Evolutionary conservation across 2,797 vertebrate genomes (phyloP).

Genomic region (Mus spretus): DNA sequence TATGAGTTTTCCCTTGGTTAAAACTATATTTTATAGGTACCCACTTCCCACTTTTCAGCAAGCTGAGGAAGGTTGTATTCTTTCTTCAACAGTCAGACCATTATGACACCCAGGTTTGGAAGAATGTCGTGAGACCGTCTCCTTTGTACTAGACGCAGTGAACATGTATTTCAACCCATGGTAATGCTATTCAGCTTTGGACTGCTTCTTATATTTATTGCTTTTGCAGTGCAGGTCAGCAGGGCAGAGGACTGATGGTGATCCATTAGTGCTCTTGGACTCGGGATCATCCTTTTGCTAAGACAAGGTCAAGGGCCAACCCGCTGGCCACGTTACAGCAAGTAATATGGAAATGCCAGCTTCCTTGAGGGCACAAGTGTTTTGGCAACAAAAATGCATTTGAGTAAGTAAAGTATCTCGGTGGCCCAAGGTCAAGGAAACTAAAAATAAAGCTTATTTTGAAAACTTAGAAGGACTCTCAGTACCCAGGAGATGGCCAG

Average conservation of each 20-base stretch:
- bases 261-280: background rate
- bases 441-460: background rate
- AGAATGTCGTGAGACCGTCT: background rate
- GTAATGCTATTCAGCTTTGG: slow-evolving; percentile 72
- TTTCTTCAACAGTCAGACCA: background rate
- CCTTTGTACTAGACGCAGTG: slow-evolving; percentile 55
- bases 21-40: background rate
- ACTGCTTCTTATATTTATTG: slow-evolving; percentile 65
- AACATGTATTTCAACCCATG: slow-evolving; percentile 65
- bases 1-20: background rate
- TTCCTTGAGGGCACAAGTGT: background rate
- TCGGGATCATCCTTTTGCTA: background rate
- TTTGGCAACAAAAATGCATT: slow-evolving; percentile 48
- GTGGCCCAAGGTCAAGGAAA: background rate
- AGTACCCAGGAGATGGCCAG: background rate
- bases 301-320: background rate
- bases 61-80: background rate
- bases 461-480: background rate
- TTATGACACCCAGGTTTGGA: background rate
- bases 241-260: background rate
- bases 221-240: background rate
- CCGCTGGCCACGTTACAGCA: background rate
- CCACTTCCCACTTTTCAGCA: background rate
- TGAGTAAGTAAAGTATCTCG: slow-evolving; percentile 52
- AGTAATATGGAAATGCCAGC: slow-evolving; percentile 25